A percentile compares a stretch with the other conserved stretches of the same genome.
phyloP scores from a whole-genome alignment of 2,113 vertebrate species.

The Eurystomus gularis region DNA sequence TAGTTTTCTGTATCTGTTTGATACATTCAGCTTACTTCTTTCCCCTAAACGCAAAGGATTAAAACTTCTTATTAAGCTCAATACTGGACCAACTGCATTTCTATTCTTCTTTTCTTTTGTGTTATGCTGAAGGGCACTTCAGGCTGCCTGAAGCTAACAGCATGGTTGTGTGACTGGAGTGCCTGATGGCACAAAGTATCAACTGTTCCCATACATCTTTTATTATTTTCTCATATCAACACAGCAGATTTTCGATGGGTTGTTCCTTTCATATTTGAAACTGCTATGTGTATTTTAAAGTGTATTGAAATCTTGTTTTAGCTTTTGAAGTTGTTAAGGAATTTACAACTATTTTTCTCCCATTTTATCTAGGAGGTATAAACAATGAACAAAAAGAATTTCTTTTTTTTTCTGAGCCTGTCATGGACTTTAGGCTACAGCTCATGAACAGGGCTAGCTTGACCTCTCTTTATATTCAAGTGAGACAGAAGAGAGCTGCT shows the following conservation, averaged over 20 bases:
- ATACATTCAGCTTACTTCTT: conserved; percentile 1
- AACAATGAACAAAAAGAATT: background rate
- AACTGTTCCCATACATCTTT: background rate
- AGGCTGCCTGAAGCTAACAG: background rate
- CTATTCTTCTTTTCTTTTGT: background rate
- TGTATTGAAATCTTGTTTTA: background rate
- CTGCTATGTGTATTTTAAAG: background rate
- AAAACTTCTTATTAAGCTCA: background rate
- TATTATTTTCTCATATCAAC: background rate
- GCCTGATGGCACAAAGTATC: background rate
- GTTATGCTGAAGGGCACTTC: background rate
- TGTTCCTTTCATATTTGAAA: conserved; percentile 9
- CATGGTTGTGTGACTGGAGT: background rate
- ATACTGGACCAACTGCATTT: background rate
- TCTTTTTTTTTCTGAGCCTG: background rate
- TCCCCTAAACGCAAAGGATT: background rate
- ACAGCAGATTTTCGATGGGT: background rate
- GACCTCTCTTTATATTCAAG: background rate
- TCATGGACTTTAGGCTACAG: background rate
- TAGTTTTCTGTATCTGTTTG: background rate
- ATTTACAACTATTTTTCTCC: background rate
- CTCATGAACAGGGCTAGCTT: background rate
- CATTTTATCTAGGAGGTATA: background rate
- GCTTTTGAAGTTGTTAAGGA: background rate
- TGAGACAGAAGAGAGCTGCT: background rate